phyloP scores from a whole-genome alignment of 2,113 vertebrate genomes.

The Cynocephalus volans region DNA sequence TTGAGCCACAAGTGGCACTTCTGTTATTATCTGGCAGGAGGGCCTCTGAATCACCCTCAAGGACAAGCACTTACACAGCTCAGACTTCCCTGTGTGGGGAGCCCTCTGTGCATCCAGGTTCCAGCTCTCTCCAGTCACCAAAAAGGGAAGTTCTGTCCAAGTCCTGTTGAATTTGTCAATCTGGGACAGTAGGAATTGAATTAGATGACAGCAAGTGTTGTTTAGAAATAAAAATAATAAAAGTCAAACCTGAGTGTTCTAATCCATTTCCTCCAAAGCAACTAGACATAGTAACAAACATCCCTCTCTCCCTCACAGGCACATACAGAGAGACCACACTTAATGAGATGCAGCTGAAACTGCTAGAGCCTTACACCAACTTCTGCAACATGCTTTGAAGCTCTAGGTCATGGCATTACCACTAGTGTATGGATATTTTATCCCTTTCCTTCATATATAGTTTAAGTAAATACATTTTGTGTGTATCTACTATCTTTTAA shows the following conservation, averaged over 20 bases:
- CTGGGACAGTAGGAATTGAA: not conserved
- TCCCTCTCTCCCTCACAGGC: not conserved
- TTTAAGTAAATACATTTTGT: not conserved
- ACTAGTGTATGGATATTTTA: not conserved
- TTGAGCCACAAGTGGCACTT: not conserved
- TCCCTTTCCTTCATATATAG: not conserved
- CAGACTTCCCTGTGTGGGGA: not conserved
- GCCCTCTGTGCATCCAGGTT: not conserved
- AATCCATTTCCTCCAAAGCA: not conserved
- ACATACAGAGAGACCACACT: not conserved
- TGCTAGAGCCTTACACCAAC: not conserved
- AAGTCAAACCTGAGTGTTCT: not conserved
- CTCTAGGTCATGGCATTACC: not conserved
- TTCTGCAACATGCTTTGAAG: not conserved
- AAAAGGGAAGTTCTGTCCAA: not conserved
- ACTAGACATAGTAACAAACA: not conserved
- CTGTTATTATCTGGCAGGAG: conserved; percentile 1
- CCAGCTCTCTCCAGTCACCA: not conserved
- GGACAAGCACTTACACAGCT: not conserved
- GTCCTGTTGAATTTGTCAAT: not conserved
- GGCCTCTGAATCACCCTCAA: not conserved
- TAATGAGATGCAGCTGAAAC: not conserved
- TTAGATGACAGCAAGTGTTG: not conserved
- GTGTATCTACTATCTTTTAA: not conserved
- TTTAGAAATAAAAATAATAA: conserved; percentile 28